Evolutionary conservation across 92 coral and sea anemone genomes (phyloP).

Genomic region (Epizoanthus fatuus): DNA sequence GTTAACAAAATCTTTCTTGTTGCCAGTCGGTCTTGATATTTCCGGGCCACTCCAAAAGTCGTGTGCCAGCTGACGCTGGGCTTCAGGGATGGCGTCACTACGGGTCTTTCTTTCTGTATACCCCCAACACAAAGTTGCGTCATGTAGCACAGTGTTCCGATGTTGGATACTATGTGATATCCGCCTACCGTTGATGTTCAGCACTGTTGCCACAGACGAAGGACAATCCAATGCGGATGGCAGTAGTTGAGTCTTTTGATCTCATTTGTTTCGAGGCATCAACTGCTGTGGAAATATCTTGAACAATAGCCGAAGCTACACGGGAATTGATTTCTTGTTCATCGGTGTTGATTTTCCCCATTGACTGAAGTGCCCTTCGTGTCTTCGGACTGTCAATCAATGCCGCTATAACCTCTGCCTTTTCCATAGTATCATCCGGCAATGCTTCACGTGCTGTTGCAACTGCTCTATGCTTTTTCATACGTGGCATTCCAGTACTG

Average conservation of each 20-base stretch:
- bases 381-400: neutral
- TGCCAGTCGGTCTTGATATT: neutral
- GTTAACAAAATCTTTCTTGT: neutral
- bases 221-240: neutral
- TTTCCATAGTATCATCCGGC: neutral
- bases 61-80: neutral
- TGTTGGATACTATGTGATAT: neutral
- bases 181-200: neutral
- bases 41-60: neutral
- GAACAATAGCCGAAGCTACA: neutral
- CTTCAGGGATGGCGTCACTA: neutral
- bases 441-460: neutral
- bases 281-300: neutral
- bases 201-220: conserved; percentile 12
- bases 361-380: neutral
- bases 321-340: neutral
- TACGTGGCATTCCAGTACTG: neutral
- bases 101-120: neutral
- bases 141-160: neutral
- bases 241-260: neutral
- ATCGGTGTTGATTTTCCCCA: neutral
- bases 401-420: neutral
- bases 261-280: neutral
- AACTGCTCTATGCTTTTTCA: conserved; percentile 16
- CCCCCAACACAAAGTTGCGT: no score